Conservation (phyloP, 1,140 invertebrate genomes). For the Gryllus bimaculatus region DNA sequence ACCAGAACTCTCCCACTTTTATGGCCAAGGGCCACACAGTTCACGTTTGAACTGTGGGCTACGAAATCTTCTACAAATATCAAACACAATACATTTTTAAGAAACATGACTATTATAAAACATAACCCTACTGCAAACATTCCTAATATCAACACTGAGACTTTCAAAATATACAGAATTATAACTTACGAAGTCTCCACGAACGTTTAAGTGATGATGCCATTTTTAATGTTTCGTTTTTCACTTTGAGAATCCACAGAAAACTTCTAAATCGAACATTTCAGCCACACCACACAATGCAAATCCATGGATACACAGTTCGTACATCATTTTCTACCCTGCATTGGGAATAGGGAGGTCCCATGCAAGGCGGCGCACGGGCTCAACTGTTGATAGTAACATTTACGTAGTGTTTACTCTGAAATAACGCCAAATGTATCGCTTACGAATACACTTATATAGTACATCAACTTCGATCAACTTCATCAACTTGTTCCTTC, state of each 20-base stretch:
- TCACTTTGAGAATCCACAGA: constrained; percentile 28
- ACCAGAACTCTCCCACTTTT: constrained; percentile 88
- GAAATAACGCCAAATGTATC: constrained; percentile 20
- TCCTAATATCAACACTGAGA: not conserved
- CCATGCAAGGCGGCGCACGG: constrained; percentile 17
- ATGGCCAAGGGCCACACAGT: constrained; percentile 79
- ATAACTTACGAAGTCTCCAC: constrained; percentile 38
- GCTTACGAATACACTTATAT: constrained; percentile 23
- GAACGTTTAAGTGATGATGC: constrained; percentile 45
- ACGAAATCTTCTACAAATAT: constrained; percentile 75
- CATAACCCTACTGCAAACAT: not conserved
- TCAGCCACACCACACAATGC: constrained; percentile 24
- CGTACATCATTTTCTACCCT: not conserved
- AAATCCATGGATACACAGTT: not conserved
- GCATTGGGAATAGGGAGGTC: not conserved
- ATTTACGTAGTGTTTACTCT: constrained; percentile 13
- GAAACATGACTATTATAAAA: not conserved
- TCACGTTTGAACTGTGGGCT: constrained; percentile 81
- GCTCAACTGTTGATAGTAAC: not conserved
- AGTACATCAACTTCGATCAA: not conserved
- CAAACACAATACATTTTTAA: not conserved
- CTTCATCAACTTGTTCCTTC: constrained; percentile 23
- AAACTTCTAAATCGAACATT: constrained; percentile 29
- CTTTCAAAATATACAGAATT: not conserved
- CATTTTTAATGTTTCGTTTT: constrained; percentile 34